Conservation (phyloP, 2,797 vertebrate genomes). For the Chanos chanos region DNA sequence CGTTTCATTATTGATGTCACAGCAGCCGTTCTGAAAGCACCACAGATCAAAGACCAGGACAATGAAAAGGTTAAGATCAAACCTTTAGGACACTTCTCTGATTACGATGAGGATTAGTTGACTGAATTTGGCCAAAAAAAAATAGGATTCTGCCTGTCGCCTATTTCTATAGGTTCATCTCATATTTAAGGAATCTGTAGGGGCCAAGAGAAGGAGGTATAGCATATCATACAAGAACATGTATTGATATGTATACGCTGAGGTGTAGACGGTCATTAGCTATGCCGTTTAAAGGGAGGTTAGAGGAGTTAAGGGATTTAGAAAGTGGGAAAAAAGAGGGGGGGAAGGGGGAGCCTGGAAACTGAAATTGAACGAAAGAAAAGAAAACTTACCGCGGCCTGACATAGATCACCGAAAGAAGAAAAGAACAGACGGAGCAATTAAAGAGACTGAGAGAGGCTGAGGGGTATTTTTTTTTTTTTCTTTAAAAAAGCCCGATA, state of each 20-base stretch:
- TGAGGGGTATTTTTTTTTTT: conserved; percentile 21
- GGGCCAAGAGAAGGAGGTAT: neutral
- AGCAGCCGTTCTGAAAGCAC: conserved; percentile 43
- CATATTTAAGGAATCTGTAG: too few relatives aligned
- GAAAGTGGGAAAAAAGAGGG: conserved; percentile 35
- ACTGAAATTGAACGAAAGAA: conserved; percentile 43
- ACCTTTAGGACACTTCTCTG: too few relatives aligned
- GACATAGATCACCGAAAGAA: conserved; percentile 75
- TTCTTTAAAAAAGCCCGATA: neutral
- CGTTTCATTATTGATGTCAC: conserved; percentile 46
- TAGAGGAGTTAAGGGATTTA: conserved; percentile 23
- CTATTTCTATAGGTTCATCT: too few relatives aligned
- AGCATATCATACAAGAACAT: conserved; percentile 15
- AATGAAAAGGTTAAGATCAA: conserved; percentile 6
- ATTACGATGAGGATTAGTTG: too few relatives aligned
- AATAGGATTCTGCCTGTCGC: too few relatives aligned
- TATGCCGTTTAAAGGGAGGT: conserved; percentile 28
- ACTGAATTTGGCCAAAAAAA: too few relatives aligned
- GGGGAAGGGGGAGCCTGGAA: conserved; percentile 49
- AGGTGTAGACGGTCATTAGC: conserved; percentile 59
- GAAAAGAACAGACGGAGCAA: conserved; percentile 84
- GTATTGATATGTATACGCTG: conserved; percentile 34
- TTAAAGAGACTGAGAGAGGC: conserved; percentile 69
- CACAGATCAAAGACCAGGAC: conserved; percentile 35
- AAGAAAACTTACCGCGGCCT: conserved; percentile 94